Base-by-base conservation (phyloP, 2,113 vertebrate genomes). In the Probosciger aterrimus region DNA sequence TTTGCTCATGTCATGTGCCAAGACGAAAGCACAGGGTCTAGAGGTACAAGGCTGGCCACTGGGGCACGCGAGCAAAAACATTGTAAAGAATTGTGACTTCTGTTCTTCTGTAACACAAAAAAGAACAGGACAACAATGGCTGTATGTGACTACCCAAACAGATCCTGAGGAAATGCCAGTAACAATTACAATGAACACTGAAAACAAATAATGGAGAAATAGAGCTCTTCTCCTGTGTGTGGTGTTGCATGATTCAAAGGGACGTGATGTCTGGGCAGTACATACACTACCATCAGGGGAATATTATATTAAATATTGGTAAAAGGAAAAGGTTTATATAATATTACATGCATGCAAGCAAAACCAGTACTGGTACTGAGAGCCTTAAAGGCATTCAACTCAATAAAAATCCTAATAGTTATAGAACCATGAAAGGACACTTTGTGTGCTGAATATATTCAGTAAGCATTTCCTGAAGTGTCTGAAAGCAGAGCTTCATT, bases 401-500 rank as follows among this genome's bases (percentile, higher is more conserved):
- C 86, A 28, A 57, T 92, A 65, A 93, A 93, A 88, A 77, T 20
- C n/a, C 39, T 49, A 31, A 28, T 70, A 41, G 44, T 67, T 68
- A 69, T 11, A 64, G 63, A 92, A 35, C 39, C 0, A 0, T 95
- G 76, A 91, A 92, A 92, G 62, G 75, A 15, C 39, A 44, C 59
- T 86, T 93, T 93, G 86, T 91, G 28, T 50, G 52, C 43, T 80
- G 70, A 73, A 41, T 77, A 20, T 30, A 77, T 88, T 80, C 71
- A 77, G 43, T 18, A 39, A 93, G 24, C 27, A 15, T 81, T 86
- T 88, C 73, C 64, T 49, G 64, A 62, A 86, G 50, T 5, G 10
- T 70, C 53, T 92, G 73, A 91, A 95, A 92, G 64, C 73, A 43
- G 4, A 80, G 30, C 76, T 88, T 92, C 83, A 73, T 93, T 88